Conservation (phyloP, 2,888 invertebrate species). For the Agrochola macilenta region DNA sequence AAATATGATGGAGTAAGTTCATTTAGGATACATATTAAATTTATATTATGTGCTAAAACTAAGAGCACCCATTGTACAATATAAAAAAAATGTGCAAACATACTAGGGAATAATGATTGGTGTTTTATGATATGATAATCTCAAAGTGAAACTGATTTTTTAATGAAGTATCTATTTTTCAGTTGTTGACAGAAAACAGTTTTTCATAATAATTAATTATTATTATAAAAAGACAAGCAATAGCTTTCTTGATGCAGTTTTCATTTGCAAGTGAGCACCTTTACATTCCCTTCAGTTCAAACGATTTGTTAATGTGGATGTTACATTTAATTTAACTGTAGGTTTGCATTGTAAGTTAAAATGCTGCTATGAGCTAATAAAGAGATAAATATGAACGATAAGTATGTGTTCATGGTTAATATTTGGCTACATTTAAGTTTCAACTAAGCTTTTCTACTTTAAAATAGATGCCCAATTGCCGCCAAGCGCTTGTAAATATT, state of each 20-base stretch:
- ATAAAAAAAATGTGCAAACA: conserved; percentile 35
- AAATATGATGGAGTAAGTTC: conserved; percentile 45
- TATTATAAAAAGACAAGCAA: conserved; percentile 23
- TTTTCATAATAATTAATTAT: conserved; percentile 3
- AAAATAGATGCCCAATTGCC: conserved; percentile 71
- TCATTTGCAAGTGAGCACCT: conserved; percentile 46
- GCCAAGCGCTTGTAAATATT: conserved; percentile 86
- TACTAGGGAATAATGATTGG: conserved; percentile 36
- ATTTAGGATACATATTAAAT: conserved; percentile 42
- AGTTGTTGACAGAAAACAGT: conserved; percentile 23
- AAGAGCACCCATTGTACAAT: conserved; percentile 65
- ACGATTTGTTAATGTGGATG: conserved; percentile 51
- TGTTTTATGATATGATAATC: conserved; percentile 21
- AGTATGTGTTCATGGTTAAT: conserved; percentile 56
- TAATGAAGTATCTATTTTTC: conserved; percentile 17
- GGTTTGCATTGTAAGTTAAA: conserved; percentile 43
- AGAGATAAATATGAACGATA: conserved; percentile 25
- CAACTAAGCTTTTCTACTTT: conserved; percentile 52
- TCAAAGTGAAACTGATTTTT: conserved; percentile 32
- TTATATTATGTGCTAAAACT: conserved; percentile 46
- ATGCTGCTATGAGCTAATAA: conserved; percentile 40
- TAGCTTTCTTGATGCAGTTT: conserved; percentile 31
- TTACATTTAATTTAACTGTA: conserved; percentile 59
- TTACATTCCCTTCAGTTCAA: conserved; percentile 69
- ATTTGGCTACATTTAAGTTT: conserved; percentile 56